These are phyloP conservation scores for Papilio aristodemus DNA, from an alignment of 1,140 invertebrate species.

Conservation along the genomic window DNA sequence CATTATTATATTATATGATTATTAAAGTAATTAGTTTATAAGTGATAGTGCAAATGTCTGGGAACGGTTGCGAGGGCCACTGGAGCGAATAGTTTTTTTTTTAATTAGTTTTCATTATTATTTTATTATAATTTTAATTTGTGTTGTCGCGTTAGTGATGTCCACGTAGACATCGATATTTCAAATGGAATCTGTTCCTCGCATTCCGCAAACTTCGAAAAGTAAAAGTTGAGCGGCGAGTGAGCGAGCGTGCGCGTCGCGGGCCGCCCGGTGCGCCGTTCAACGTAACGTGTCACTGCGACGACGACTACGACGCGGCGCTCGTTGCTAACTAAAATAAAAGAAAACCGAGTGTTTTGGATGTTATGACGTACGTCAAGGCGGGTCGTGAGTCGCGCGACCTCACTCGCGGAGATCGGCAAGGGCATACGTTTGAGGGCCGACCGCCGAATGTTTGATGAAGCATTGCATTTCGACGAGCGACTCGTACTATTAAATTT, in stretches of 20 bases:
- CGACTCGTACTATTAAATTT: conserved; percentile 52
- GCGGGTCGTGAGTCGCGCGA: conserved; percentile 49
- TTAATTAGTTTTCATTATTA: conserved; percentile 14
- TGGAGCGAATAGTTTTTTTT: conserved; percentile 29
- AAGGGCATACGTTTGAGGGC: conserved; percentile 50
- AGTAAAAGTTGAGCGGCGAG: conserved; percentile 58
- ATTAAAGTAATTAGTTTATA: conserved; percentile 66
- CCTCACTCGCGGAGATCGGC: conserved; percentile 53
- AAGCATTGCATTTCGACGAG: conserved; percentile 66
- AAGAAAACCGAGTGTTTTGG: conserved; percentile 48
- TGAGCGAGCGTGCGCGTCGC: conserved; percentile 47
- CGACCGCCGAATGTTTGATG: conserved; percentile 55
- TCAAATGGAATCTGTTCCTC: conserved; percentile 44
- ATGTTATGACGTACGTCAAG: conserved; percentile 43
- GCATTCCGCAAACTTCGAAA: conserved; percentile 55
- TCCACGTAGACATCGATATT: conserved; percentile 32
- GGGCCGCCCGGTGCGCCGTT: conserved; percentile 41
- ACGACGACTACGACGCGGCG: conserved; percentile 27
- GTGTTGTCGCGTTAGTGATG: conserved; percentile 6
- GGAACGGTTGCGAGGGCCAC: conserved; percentile 67
- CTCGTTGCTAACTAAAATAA: conserved; percentile 53
- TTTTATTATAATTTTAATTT: conserved; percentile 27
- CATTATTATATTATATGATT: conserved; percentile 71
- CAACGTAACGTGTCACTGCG: conserved; percentile 47
- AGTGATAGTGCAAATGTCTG: conserved; percentile 77